Evolutionary conservation across 2,113 vertebrate genomes (phyloP).

Genomic region (Galemys pyrenaicus): DNA sequence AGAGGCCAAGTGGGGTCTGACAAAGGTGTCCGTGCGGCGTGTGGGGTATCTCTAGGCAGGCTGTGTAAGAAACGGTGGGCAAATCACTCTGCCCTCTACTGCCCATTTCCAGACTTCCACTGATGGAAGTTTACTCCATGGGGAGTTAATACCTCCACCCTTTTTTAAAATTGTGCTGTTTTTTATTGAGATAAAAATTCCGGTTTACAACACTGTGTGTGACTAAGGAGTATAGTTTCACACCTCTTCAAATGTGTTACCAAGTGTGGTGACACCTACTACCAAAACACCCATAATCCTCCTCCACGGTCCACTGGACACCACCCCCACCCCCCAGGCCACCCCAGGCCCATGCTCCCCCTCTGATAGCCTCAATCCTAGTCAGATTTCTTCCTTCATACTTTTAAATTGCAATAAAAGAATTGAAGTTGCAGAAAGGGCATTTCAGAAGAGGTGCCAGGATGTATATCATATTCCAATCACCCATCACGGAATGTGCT

Average conservation of each 20-base stretch:
- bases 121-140: background rate
- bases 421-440: background rate
- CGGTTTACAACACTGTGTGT: no score
- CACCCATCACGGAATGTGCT: background rate
- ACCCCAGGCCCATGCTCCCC: no score
- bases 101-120: background rate
- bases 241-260: no score
- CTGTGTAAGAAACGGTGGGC: background rate
- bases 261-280: no score
- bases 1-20: background rate
- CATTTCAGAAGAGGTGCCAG: background rate
- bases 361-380: background rate
- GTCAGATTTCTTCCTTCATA: background rate
- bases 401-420: background rate
- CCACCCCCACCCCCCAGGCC: background rate
- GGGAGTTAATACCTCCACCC: background rate
- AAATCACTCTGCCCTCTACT: background rate
- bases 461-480: fast-evolving
- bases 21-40: background rate
- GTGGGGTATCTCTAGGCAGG: background rate
- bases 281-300: no score
- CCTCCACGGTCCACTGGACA: no score
- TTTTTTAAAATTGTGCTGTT: no score
- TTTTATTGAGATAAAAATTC: no score
- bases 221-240: no score